These are phyloP conservation scores for Melikaiella ostensackeni DNA, from an alignment of 2,888 invertebrate genomes.

Conservation along the genomic window DNA sequence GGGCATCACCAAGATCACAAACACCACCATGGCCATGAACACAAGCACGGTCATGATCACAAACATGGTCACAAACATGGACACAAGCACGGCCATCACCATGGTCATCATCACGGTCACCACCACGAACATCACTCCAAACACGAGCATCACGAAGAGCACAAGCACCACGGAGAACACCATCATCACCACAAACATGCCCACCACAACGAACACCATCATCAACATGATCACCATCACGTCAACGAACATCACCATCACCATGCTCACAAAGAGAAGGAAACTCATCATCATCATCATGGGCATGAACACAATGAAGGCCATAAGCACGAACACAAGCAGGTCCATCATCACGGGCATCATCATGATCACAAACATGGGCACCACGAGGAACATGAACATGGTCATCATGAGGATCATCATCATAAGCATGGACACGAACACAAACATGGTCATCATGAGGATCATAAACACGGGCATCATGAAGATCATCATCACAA, in stretches of 20 bases:
- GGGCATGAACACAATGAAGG: conserved; percentile 67
- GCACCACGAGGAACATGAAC: conserved; percentile 68
- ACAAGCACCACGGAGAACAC: conserved; percentile 66
- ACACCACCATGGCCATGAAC: conserved; percentile 62
- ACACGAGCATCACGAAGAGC: conserved; percentile 32
- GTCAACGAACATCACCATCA: conserved; percentile 71
- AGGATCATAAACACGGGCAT: conserved; percentile 60
- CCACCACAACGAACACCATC: conserved; percentile 68
- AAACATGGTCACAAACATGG: conserved; percentile 47
- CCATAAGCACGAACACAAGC: conserved; percentile 69
- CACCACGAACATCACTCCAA: conserved; percentile 52
- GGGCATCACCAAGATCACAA: conserved; percentile 61
- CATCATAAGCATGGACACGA: conserved; percentile 57
- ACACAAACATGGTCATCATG: conserved; percentile 59
- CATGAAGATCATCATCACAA: conserved; percentile 62
- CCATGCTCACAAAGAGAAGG: conserved; percentile 70
- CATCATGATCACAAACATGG: conserved; percentile 68
- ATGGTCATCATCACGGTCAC: conserved; percentile 66
- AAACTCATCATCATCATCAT: conserved; percentile 69
- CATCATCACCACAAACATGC: conserved; percentile 69
- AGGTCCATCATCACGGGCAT: conserved; percentile 67
- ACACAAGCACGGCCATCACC: conserved; percentile 53
- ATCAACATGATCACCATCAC: conserved; percentile 70
- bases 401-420: conserved; percentile 65
- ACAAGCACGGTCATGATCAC: conserved; percentile 64